phyloP scores from a whole-genome alignment of 2,797 vertebrate genomes.

The Huso huso region DNA sequence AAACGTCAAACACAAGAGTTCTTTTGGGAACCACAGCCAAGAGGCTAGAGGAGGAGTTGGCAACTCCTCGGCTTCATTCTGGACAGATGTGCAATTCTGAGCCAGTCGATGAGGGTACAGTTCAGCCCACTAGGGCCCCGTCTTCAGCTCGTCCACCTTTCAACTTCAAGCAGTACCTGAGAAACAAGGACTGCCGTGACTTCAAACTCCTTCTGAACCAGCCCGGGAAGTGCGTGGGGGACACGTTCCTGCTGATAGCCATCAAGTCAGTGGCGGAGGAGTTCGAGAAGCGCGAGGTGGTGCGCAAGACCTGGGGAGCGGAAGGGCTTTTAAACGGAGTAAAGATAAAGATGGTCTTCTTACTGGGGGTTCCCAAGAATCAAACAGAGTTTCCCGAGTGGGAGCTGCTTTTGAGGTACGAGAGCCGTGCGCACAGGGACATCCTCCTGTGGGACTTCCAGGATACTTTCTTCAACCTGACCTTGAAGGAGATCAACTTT shows the following conservation, averaged over 20 bases:
- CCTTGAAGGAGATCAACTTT: constrained; percentile 94
- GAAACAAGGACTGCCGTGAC: constrained; percentile 79
- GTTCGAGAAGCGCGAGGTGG: constrained; percentile 89
- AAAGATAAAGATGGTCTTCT: constrained; percentile 77
- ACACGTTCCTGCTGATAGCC: constrained; percentile 81
- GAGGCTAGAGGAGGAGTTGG: not conserved
- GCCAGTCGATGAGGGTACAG: constrained; percentile 19
- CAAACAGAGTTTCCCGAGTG: constrained; percentile 59
- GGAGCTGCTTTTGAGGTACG: constrained; percentile 77
- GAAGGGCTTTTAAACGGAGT: constrained; percentile 63
- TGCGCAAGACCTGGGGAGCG: constrained; percentile 85
- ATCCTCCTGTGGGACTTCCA: constrained; percentile 92
- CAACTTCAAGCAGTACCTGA: constrained; percentile 78
- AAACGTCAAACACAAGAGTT: constrained; percentile 47
- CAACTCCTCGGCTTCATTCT: constrained; percentile 24
- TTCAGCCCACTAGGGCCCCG: constrained; percentile 1
- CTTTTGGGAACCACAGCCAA: constrained; percentile 37
- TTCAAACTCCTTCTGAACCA: constrained; percentile 86
- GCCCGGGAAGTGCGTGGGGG: constrained; percentile 71
- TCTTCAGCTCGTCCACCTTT: constrained; percentile 58
- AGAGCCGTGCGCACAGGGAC: constrained; percentile 73
- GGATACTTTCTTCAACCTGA: constrained; percentile 96
- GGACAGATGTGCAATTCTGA: constrained; percentile 11
- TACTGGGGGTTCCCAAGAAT: constrained; percentile 78
- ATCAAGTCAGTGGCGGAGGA: constrained; percentile 84